phyloP scores from a whole-genome alignment of 2,113 vertebrate species.

The Ptilorrhoa leucosticta region DNA sequence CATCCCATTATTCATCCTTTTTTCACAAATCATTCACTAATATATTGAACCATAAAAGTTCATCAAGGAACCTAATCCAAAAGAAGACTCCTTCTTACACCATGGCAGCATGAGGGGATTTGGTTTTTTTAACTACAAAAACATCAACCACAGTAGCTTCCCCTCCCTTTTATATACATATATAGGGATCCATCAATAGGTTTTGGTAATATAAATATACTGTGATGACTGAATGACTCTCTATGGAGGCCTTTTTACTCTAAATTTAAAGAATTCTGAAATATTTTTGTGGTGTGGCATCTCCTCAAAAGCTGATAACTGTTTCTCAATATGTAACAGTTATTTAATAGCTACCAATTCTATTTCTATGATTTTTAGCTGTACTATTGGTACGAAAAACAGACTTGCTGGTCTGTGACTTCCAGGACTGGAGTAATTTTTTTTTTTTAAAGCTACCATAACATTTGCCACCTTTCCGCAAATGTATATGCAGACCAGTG shows the following conservation, averaged over 20 bases:
- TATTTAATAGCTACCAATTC: not conserved
- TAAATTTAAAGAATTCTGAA: not conserved
- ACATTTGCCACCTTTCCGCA: not conserved
- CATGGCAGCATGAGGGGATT: not conserved
- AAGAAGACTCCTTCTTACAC: not conserved
- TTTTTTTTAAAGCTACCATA: not conserved
- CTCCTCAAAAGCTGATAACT: not conserved
- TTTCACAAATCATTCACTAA: not conserved
- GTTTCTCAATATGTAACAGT: not conserved
- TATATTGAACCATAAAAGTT: not conserved
- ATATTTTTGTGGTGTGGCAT: not conserved
- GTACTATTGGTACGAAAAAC: not conserved
- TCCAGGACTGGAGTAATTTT: not conserved
- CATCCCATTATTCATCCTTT: not conserved
- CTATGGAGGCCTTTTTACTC: not conserved
- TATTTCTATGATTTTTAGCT: not conserved
- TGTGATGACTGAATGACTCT: not conserved
- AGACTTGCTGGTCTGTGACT: not conserved
- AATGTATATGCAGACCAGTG: not conserved
- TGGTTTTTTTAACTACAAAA: not conserved
- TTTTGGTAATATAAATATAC: not conserved
- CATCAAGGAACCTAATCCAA: not conserved
- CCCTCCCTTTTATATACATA: not conserved
- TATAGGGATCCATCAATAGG: not conserved
- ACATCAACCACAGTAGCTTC: not conserved